phyloP scores from a whole-genome alignment of 2,113 vertebrate genomes.

The Urocynchramus pylzowi region DNA sequence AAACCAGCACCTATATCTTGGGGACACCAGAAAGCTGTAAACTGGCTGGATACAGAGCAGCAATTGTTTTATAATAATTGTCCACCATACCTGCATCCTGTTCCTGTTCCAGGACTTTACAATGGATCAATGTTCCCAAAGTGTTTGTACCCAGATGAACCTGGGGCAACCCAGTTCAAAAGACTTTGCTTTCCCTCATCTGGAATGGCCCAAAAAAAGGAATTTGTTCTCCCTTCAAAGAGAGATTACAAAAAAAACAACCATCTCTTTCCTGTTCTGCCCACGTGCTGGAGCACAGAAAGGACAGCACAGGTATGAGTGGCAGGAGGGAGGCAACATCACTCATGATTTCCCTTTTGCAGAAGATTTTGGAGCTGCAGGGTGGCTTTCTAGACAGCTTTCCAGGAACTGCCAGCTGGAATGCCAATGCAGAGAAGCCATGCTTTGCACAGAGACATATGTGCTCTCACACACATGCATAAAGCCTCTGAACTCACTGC shows the following conservation, averaged over 20 bases:
- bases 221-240: background rate
- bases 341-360: background rate
- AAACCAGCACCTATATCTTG: background rate
- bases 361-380: background rate
- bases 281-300: background rate
- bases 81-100: conserved; percentile 49
- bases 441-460: background rate
- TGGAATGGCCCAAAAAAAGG: background rate
- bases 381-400: background rate
- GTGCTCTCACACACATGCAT: background rate
- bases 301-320: background rate
- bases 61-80: conserved; percentile 50
- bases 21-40: conserved; percentile 40
- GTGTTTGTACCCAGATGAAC: conserved; percentile 5
- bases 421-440: background rate
- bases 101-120: conserved; percentile 58
- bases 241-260: background rate
- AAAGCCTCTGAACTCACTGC: background rate
- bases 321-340: background rate
- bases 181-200: background rate
- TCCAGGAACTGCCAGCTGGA: conserved; percentile 46
- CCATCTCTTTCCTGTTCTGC: background rate
- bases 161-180: background rate
- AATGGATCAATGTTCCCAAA: conserved; percentile 38
- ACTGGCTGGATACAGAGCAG: conserved; percentile 20